A percentile compares a stretch with the other conserved stretches of the same genome.
These are phyloP conservation scores for Drosophila emarginata DNA, from an alignment of 2,888 invertebrate species.

Conservation along the genomic window DNA sequence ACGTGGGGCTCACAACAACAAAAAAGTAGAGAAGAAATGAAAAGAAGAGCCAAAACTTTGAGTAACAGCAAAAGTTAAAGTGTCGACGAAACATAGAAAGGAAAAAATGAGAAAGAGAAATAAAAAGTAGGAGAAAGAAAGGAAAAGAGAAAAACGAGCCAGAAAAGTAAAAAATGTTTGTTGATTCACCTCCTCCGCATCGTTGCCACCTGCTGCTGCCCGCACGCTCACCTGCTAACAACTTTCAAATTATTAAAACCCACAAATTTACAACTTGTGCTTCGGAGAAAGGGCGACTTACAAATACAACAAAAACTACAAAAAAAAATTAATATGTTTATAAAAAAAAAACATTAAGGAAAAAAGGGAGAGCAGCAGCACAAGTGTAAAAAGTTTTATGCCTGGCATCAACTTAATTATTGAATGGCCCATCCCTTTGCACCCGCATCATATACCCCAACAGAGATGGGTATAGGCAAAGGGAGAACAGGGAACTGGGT, in stretches of 20 bases:
- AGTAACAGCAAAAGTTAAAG: constrained; percentile 33
- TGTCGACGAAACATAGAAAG: constrained; percentile 27
- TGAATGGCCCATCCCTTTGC: constrained; percentile 46
- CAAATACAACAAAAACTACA: background rate
- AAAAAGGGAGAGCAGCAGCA: background rate
- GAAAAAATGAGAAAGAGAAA: background rate
- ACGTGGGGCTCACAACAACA: constrained; percentile 17
- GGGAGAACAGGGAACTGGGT: background rate
- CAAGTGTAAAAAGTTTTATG: constrained; percentile 54
- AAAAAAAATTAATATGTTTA: background rate
- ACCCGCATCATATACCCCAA: constrained; percentile 38
- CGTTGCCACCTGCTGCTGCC: constrained; percentile 3
- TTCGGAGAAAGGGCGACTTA: background rate
- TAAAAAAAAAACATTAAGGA: background rate
- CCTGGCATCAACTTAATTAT: constrained; percentile 67
- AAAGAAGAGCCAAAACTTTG: constrained; percentile 27
- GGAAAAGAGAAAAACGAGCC: constrained; percentile 25
- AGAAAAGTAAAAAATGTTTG: constrained; percentile 43
- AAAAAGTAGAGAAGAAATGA: too few relatives aligned
- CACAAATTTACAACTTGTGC: constrained; percentile 40
- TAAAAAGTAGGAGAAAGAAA: background rate
- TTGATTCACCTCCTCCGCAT: background rate
- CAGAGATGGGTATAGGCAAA: too few relatives aligned
- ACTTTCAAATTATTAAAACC: constrained; percentile 27
- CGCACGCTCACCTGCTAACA: constrained; percentile 9